These are phyloP conservation scores for Proisotoma minuta DNA, from an alignment of 2,888 invertebrate species.

Conservation along the genomic window DNA sequence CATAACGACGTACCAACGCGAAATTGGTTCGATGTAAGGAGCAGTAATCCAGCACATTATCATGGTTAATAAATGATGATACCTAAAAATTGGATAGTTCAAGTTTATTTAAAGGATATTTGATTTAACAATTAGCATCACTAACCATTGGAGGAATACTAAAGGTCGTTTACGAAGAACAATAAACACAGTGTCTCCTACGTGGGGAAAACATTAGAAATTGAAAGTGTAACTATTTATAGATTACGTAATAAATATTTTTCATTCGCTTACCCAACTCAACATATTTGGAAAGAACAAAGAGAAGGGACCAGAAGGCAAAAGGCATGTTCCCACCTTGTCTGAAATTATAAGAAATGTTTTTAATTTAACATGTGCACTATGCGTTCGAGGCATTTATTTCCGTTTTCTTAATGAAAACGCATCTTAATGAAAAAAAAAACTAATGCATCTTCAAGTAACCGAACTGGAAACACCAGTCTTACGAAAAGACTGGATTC, in stretches of 20 bases:
- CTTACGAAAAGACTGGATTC: no score
- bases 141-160: slow-evolving; percentile 17
- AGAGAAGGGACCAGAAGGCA: slow-evolving; percentile 15
- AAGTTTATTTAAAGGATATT: no score
- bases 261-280: slow-evolving; percentile 4
- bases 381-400: no score
- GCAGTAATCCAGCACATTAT: slow-evolving; percentile 19
- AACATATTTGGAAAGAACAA: slow-evolving; percentile 16
- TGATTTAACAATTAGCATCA: neutral
- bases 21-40: slow-evolving; percentile 19
- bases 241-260: neutral
- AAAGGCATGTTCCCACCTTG: slow-evolving; percentile 13
- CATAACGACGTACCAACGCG: slow-evolving; percentile 19
- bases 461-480: no score
- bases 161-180: slow-evolving; percentile 22
- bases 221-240: neutral
- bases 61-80: slow-evolving; percentile 15
- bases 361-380: no score
- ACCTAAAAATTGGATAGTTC: neutral
- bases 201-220: neutral
- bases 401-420: no score
- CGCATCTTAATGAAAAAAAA: no score
- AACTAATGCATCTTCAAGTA: no score
- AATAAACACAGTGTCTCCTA: slow-evolving; percentile 21
- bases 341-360: neutral